Conservation (phyloP, 2,797 vertebrate species). For the Alosa sapidissima region DNA sequence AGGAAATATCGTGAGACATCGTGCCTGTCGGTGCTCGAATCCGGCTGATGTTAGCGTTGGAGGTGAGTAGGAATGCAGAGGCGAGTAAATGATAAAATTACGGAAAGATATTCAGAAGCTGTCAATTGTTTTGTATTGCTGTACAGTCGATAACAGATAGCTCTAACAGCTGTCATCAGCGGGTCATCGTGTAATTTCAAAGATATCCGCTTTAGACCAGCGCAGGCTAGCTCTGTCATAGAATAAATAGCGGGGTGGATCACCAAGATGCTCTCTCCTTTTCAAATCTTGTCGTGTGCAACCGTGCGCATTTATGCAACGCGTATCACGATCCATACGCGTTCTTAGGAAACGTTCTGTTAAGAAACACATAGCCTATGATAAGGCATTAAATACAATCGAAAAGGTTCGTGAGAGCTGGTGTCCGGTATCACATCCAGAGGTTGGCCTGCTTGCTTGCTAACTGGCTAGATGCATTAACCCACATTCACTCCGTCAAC, state of each 20-base stretch:
- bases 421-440: slow-evolving; percentile 11
- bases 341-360: not conserved
- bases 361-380: not conserved
- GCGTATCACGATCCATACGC: not conserved
- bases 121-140: not conserved
- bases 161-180: not conserved
- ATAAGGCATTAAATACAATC: not conserved
- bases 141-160: not conserved
- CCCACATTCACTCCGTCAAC: not conserved
- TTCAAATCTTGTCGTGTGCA: not conserved
- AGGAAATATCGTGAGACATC: slow-evolving; percentile 20
- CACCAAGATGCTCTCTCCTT: not conserved
- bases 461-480: slow-evolving; percentile 20
- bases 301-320: not conserved
- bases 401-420: not conserved
- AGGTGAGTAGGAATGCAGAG: slow-evolving; percentile 13
- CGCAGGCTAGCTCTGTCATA: not conserved
- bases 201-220: not conserved
- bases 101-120: not conserved
- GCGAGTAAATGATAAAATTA: slow-evolving; percentile 2
- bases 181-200: not conserved
- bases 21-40: slow-evolving; percentile 4
- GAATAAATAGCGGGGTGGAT: slow-evolving; percentile 16
- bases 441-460: slow-evolving; percentile 12
- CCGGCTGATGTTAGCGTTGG: slow-evolving; percentile 20